A percentile compares a stretch with the other conserved stretches of the same genome.
phyloP scores from a whole-genome alignment of 1,140 invertebrate genomes.

The Antheraea pernyi region DNA sequence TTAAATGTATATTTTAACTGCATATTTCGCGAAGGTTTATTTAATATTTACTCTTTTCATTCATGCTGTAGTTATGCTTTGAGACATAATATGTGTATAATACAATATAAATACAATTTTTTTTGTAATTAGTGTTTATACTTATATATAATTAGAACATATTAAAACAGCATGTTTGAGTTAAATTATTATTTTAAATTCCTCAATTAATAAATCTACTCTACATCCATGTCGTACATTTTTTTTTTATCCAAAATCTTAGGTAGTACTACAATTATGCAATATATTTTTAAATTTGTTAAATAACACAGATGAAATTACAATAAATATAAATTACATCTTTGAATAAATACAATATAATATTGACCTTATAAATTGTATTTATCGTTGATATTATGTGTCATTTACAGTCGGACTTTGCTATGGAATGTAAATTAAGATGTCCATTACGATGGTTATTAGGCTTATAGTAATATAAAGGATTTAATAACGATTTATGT shows the following conservation, averaged over 20 bases:
- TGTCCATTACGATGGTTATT: neutral
- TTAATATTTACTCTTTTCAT: neutral
- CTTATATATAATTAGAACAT: too few species aligned
- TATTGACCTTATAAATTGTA: slow-evolving; percentile 5
- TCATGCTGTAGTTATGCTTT: neutral
- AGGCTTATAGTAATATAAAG: too few species aligned
- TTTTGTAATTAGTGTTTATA: neutral
- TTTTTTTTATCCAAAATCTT: too few species aligned
- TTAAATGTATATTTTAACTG: neutral
- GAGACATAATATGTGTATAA: neutral
- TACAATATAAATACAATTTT: neutral
- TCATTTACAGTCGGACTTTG: neutral
- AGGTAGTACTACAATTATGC: too few species aligned
- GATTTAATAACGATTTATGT: too few species aligned
- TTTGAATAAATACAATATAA: neutral
- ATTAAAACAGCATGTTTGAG: too few species aligned
- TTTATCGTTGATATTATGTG: neutral
- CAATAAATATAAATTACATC: neutral
- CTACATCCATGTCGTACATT: too few species aligned
- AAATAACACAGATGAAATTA: neutral
- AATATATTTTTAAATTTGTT: too few species aligned
- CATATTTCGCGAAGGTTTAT: neutral
- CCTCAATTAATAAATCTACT: too few species aligned
- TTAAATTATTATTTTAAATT: too few species aligned
- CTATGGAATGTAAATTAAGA: slow-evolving; percentile 8